A percentile compares a stretch with the other conserved stretches of the same genome.
phyloP scores from a whole-genome alignment of 2,797 vertebrate genomes.

The Loris lydekkerianus region DNA sequence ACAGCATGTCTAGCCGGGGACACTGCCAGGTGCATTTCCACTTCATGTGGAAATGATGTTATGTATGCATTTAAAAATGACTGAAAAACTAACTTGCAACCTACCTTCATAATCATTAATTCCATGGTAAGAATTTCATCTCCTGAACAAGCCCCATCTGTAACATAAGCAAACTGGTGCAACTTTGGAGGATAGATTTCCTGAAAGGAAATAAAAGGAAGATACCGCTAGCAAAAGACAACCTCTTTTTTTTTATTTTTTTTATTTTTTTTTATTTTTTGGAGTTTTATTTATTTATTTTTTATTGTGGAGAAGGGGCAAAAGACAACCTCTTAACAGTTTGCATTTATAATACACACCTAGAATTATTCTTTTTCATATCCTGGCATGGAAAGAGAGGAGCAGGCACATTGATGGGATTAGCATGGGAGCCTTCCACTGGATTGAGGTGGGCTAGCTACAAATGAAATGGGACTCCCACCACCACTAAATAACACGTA shows the following conservation, averaged over 20 bases:
- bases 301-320: too few relatives aligned
- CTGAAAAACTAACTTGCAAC: constrained; percentile 33
- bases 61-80: background rate
- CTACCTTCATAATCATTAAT: constrained; percentile 97
- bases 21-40: background rate
- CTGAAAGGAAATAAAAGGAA: constrained; percentile 85
- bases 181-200: constrained; percentile 99
- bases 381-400: background rate
- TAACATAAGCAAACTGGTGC: constrained; percentile 97
- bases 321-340: too few relatives aligned
- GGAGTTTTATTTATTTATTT: too few relatives aligned
- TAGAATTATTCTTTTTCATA: background rate
- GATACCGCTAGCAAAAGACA: background rate
- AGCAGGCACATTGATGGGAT: fast-evolving
- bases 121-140: constrained; percentile 98
- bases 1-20: background rate
- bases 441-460: background rate
- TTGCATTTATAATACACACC: background rate
- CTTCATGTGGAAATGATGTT: background rate
- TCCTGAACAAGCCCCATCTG: constrained; percentile 96
- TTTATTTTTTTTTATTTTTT: too few relatives aligned
- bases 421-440: too few relatives aligned
- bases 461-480: background rate
- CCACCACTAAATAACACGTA: background rate
- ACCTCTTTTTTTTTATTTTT: too few relatives aligned